Conservation (phyloP, 2,113 vertebrate species). For the Epinephelus cyanopodus region DNA sequence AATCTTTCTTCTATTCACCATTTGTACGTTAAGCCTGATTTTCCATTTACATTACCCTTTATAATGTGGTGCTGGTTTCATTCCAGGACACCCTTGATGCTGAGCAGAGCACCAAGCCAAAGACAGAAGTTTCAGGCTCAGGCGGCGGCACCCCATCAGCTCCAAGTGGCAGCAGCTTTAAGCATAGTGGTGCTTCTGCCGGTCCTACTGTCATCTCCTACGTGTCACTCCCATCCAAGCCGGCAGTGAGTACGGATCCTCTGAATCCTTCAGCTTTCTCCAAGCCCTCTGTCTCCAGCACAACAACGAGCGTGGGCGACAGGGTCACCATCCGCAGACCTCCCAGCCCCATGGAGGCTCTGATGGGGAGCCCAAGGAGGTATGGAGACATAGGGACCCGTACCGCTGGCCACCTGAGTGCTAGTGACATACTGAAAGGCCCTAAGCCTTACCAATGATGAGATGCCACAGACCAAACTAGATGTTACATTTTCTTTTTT, state of each 20-base stretch:
- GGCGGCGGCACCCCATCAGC: neutral
- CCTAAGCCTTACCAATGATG: constrained; percentile 40
- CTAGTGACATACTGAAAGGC: constrained; percentile 60
- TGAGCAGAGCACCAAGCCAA: constrained; percentile 9
- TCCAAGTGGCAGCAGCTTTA: constrained; percentile 14
- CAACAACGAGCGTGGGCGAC: neutral
- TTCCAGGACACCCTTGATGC: constrained; percentile 40
- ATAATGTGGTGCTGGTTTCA: neutral
- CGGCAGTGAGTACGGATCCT: constrained; percentile 52
- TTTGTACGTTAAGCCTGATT: neutral
- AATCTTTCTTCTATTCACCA: neutral
- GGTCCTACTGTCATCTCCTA: neutral
- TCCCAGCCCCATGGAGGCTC: constrained; percentile 72
- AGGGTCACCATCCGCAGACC: constrained; percentile 20
- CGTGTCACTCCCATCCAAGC: constrained; percentile 51
- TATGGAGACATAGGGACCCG: constrained; percentile 11
- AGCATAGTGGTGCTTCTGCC: neutral
- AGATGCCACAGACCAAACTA: neutral
- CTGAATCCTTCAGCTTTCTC: neutral
- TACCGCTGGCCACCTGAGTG: constrained; percentile 32
- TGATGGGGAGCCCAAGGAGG: constrained; percentile 57
- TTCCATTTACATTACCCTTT: neutral
- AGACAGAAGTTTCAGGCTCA: neutral
- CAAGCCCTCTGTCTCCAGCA: neutral
- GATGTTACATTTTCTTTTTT: neutral